phyloP scores from a whole-genome alignment of 2,888 invertebrate genomes.

The Ariolimax columbianus region DNA sequence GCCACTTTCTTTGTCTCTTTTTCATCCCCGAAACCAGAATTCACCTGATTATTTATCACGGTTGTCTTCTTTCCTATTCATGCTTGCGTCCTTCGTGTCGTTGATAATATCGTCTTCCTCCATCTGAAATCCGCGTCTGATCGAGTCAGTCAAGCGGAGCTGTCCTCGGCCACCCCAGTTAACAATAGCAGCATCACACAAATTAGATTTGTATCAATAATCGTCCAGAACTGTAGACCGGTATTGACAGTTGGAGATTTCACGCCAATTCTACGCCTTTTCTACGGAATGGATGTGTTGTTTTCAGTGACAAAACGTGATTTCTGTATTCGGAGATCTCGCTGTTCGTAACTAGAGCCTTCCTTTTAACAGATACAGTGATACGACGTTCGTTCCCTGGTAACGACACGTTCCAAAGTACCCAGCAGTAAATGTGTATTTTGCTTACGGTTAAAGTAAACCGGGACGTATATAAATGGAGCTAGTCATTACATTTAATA shows the following conservation, averaged over 20 bases:
- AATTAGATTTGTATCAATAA: conserved; percentile 29
- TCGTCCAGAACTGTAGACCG: too few species aligned
- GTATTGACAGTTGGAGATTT: conserved; percentile 16
- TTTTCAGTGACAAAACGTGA: neutral
- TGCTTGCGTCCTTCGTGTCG: neutral
- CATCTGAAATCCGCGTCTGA: neutral
- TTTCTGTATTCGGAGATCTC: too few species aligned
- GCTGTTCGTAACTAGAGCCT: too few species aligned
- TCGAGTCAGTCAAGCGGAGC: neutral
- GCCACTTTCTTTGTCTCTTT: too few species aligned
- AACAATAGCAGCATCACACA: conserved; percentile 11
- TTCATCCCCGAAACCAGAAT: neutral
- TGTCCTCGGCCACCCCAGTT: conserved; percentile 27
- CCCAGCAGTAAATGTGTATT: too few species aligned
- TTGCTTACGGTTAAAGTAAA: too few species aligned
- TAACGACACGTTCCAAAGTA: too few species aligned
- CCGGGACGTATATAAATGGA: too few species aligned
- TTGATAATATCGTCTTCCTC: neutral
- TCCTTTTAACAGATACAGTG: too few species aligned
- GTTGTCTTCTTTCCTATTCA: neutral
- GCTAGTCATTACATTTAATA: too few species aligned
- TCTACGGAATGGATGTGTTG: neutral
- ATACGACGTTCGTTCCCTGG: too few species aligned
- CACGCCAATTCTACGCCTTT: neutral
- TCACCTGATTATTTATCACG: too few species aligned